Evolutionary conservation across 2,113 vertebrate genomes (phyloP), one percentile per base, ranked within the genome.

Genomic region (Cavia porcellus): DNA sequence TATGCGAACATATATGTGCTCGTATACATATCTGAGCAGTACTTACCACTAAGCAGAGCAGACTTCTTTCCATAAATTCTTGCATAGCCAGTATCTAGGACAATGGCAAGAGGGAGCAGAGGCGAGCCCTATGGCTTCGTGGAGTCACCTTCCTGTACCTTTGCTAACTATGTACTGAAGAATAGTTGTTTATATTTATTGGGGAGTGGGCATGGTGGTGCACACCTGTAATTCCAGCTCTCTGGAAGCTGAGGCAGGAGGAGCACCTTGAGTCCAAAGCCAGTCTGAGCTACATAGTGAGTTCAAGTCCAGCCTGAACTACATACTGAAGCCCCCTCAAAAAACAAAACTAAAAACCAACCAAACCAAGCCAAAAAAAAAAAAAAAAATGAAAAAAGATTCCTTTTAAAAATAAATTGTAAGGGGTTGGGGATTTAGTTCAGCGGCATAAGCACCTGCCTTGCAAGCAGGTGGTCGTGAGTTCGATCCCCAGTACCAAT

Each of bases 51-150:
- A 89, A 30, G 30, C 32, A 61, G 52, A 85, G n/a, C n/a, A 86
- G 14, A 90, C 68, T 86, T 96, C 55, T 84, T 85, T 96, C 30
- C 28, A 10, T 38, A 66, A 35, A 86, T 35, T 75, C 68, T 59
- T 24, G 24, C 55, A 24, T 38, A 47, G 22, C 66, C 17, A 81
- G 86, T 8, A 82, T 38, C 42, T 70, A 55, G 66, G 32, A 7
- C 30, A 81, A 52, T 7, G 72, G 35, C 11, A 80, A 90, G 20
- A 92, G 11, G 30, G 47, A 74, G 47, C 7, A 86, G 62, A 61
- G 12, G 45, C 45, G 52, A 59, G 19, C 68, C 57, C 62, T 77
- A 1, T 12, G 5, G 72, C 70, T 85, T 38, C 64, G 42, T 13
- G 19, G 55, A 14, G 14, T 84, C n/a, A 50, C 47, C 55, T 88